These are phyloP conservation scores for Chinchilla lanigera DNA, from an alignment of 2,113 vertebrate genomes.

Conservation along the genomic window DNA sequence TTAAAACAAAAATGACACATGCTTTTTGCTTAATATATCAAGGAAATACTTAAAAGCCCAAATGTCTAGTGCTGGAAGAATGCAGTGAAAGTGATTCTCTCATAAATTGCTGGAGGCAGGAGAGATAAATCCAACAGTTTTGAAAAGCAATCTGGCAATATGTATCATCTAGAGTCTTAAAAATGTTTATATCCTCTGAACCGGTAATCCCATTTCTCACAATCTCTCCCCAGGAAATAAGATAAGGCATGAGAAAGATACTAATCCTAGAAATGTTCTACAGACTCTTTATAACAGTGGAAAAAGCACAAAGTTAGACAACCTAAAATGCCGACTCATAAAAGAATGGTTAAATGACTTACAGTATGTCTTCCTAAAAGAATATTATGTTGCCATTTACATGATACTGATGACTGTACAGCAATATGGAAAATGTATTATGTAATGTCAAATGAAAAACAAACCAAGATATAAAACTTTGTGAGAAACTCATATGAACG, in stretches of 20 bases:
- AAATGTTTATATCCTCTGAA: constrained; percentile 44
- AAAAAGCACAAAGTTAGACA: neutral
- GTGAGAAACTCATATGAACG: constrained; percentile 24
- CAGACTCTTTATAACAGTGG: neutral
- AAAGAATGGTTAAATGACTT: constrained; percentile 5
- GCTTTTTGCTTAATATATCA: neutral
- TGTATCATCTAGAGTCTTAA: constrained; percentile 15
- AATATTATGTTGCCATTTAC: neutral
- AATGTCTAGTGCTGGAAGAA: constrained; percentile 43
- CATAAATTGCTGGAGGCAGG: neutral
- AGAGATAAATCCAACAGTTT: constrained; percentile 10
- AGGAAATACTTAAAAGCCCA: constrained; percentile 32
- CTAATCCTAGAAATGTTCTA: neutral
- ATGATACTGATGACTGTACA: neutral
- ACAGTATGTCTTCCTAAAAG: neutral
- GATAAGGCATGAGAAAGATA: constrained; percentile 26
- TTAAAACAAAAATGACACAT: constrained; percentile 16
- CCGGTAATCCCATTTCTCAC: constrained; percentile 28
- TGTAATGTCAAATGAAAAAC: neutral
- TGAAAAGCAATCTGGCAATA: constrained; percentile 51
- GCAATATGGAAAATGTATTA: constrained; percentile 40
- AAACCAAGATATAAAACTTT: neutral
- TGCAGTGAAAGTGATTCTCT: neutral
- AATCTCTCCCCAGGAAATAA: constrained; percentile 51
- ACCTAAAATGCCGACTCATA: neutral